Evolutionary conservation across 2,888 invertebrate species (phyloP), one percentile per base, ranked within the genome.

Genomic region (Caenorhabditis sp.): DNA sequence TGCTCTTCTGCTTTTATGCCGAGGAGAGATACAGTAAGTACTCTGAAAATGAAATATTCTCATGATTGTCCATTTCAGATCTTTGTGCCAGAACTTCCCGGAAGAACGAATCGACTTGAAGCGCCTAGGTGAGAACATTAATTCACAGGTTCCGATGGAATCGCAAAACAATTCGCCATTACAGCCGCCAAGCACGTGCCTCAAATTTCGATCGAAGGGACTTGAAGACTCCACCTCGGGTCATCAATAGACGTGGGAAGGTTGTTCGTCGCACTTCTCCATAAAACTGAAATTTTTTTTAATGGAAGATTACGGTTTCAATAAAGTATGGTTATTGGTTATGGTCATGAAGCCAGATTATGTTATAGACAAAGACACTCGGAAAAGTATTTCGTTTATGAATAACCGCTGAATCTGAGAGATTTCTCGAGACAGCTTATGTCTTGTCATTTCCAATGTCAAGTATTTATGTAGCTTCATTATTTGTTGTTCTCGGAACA

Each of bases 61-160:
- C n/a, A n/a, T 47, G 14, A 19, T 19, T n/a, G 47, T 19, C n/a
- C 19, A 19, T 47, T 47, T 47, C 16, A 63, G 63, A 63, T 26
- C 24, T 41, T 44, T 4, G 38, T 44, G 8, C 63, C 63, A 28
- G 44, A 63, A 47, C 63, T 63, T 44, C 63, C 44, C 7, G 63
- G 63, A 26, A 63, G 63, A 63, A 63, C 63, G 3, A 63, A 63
- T 63, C 16, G 63, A n/a, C 16, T 63, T n/a, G 63, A 63, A 16
- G 22, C 44, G 38, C 59, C 59, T 5, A 63, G 41, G 61, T 63
- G 22, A 44, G 41, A 10, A 44, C 44, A 16, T 16, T 22, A 19
- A 5, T 49, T 49, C 4, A 1, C 22, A 5, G 19, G 4, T 31
- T 31, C 31, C 31, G 31, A 31, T 14, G 44, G 16, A 44, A 44